Evolutionary conservation across 1,140 invertebrate genomes (phyloP).

Genomic region (Drosophila mayri): DNA sequence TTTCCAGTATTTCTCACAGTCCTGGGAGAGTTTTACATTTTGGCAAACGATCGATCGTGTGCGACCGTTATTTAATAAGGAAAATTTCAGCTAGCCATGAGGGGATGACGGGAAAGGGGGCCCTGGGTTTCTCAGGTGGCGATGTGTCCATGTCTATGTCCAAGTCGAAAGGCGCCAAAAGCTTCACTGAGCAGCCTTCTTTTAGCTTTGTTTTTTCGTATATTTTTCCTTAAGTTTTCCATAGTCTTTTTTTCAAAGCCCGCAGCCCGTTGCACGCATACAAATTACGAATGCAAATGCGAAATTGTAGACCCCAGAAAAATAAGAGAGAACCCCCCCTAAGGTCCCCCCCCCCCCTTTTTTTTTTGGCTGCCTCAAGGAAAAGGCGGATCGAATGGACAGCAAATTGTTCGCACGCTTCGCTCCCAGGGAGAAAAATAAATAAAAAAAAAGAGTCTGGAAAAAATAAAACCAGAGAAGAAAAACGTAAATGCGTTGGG

Average conservation of each 20-base stretch:
- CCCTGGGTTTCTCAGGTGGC: conserved; percentile 25
- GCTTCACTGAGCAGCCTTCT: conserved; percentile 50
- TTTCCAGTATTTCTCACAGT: conserved; percentile 1
- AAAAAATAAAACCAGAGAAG: not conserved
- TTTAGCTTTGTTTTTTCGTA: conserved; percentile 49
- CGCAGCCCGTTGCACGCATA: conserved; percentile 66
- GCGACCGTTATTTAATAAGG: conserved; percentile 79
- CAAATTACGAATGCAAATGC: conserved; percentile 69
- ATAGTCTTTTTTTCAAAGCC: conserved; percentile 23
- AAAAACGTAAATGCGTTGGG: conserved; percentile 60
- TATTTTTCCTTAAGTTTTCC: conserved; percentile 6
- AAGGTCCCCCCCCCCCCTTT: not conserved
- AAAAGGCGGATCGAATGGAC: conserved; percentile 65
- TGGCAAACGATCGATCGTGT: conserved; percentile 51
- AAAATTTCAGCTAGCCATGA: conserved; percentile 45
- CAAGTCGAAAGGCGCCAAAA: conserved; percentile 71
- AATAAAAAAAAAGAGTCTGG: not conserved
- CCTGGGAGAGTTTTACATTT: conserved; percentile 36
- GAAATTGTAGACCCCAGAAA: conserved; percentile 34
- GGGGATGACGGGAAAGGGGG: not conserved
- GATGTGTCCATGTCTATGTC: conserved; percentile 32
- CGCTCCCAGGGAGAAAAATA: conserved; percentile 37
- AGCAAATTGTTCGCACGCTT: conserved; percentile 80
- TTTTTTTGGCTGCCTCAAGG: conserved; percentile 19
- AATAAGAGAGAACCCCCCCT: not conserved